phyloP scores from a whole-genome alignment of 2,797 vertebrate species.

The Syngnathus acus region DNA sequence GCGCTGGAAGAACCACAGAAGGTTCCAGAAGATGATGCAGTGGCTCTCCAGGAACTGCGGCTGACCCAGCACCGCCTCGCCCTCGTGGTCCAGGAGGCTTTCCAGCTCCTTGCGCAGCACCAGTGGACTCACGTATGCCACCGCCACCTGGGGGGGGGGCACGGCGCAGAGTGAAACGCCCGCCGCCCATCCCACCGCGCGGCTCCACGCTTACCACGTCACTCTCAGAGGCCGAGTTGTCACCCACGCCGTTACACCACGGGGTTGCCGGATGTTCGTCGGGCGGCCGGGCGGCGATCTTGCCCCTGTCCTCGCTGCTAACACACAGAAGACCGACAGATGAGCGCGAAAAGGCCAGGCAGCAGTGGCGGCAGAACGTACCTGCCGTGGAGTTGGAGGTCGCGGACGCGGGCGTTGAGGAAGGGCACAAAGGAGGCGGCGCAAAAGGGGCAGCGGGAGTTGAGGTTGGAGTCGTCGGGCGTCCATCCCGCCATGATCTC shows the following conservation, averaged over 20 bases:
- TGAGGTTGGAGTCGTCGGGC: conserved; percentile 91
- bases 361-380: conserved; percentile 13
- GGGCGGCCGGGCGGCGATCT: conserved; percentile 44
- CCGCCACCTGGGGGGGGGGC: conserved; percentile 66
- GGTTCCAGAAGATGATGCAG: conserved; percentile 94
- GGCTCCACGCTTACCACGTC: conserved; percentile 44
- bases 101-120: conserved; percentile 90
- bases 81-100: conserved; percentile 88
- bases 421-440: conserved; percentile 79
- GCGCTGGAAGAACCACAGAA: conserved; percentile 88
- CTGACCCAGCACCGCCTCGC: conserved; percentile 80
- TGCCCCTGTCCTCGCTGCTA: conserved; percentile 50
- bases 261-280: conserved; percentile 36
- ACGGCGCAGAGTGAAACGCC: too few species aligned
- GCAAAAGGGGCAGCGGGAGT: conserved; percentile 87
- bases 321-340: neutral
- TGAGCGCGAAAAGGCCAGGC: neutral
- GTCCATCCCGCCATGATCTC: conserved; percentile 97
- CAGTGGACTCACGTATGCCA: conserved; percentile 87
- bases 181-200: too few species aligned
- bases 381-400: conserved; percentile 68
- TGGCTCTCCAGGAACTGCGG: conserved; percentile 82
- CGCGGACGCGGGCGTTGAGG: conserved; percentile 81
- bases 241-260: conserved; percentile 76
- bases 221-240: conserved; percentile 71